Conservation (phyloP, 1,140 invertebrate species). For the Spodoptera frugiperda region DNA sequence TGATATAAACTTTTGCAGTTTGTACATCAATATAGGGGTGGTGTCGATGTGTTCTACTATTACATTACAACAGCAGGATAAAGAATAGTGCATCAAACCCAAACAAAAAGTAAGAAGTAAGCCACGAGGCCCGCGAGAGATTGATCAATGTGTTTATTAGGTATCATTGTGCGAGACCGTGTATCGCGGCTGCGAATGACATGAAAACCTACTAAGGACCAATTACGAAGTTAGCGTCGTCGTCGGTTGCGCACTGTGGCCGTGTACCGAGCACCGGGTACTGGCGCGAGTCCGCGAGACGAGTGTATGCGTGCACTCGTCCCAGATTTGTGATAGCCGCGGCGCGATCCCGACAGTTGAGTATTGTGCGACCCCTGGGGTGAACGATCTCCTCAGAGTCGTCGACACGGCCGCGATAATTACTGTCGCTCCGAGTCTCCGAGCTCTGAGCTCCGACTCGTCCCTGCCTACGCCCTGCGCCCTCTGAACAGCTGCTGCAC, state of each 20-base stretch:
- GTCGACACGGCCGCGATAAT: constrained; percentile 79
- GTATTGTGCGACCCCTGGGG: constrained; percentile 75
- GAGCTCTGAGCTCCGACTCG: constrained; percentile 34
- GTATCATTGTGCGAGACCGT: constrained; percentile 16
- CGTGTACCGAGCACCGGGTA: neutral
- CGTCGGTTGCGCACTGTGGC: constrained; percentile 17
- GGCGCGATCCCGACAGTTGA: constrained; percentile 65
- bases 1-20: neutral
- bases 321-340: constrained; percentile 65
- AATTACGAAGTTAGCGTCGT: constrained; percentile 42
- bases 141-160: neutral
- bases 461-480: constrained; percentile 65
- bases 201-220: constrained; percentile 45
- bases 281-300: constrained; percentile 16
- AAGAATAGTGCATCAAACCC: neutral
- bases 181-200: constrained; percentile 34
- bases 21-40: neutral
- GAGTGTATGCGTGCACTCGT: constrained; percentile 57
- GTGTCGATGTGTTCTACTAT: neutral
- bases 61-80: neutral
- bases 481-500: constrained; percentile 62
- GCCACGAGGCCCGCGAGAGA: neutral
- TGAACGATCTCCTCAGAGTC: constrained; percentile 78
- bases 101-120: neutral
- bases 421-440: constrained; percentile 67